A percentile compares a stretch with the other conserved stretches of the same genome.
Evolutionary conservation across 2,113 vertebrate genomes (phyloP).

Genomic region (Alexandromys fortis): DNA sequence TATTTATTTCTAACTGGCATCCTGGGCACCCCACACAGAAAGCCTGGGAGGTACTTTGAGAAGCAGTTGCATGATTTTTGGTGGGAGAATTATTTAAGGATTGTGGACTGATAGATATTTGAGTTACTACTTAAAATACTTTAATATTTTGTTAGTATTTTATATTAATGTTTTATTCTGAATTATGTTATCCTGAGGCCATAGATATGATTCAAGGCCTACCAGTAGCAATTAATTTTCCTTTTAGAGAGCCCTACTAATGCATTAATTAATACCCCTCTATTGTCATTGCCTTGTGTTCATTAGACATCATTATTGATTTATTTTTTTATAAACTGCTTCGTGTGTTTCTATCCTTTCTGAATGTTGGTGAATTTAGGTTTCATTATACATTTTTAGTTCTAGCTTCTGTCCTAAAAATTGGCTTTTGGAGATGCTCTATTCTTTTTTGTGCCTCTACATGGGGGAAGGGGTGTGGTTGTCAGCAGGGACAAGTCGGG

Average conservation of each 20-base stretch:
- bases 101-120: neutral
- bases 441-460: neutral
- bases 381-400: neutral
- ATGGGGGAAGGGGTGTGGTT: rapidly evolving
- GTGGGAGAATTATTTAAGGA: neutral
- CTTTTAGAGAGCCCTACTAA: neutral
- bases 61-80: neutral
- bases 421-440: neutral
- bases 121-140: neutral
- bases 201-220: neutral
- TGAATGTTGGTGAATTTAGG: neutral
- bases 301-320: neutral
- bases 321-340: neutral
- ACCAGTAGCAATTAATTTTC: neutral
- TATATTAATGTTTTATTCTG: neutral
- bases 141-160: neutral
- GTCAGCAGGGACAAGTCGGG: rapidly evolving
- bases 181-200: neutral
- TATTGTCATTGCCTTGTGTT: neutral
- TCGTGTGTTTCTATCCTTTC: neutral
- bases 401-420: neutral
- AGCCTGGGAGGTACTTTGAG: neutral
- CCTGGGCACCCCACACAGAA: neutral
- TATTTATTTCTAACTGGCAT: neutral
- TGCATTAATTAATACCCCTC: neutral